Evolutionary conservation across 2,113 vertebrate species (phyloP), one percentile per base, ranked within the genome.

Genomic region (Leucoraja erinaceus): DNA sequence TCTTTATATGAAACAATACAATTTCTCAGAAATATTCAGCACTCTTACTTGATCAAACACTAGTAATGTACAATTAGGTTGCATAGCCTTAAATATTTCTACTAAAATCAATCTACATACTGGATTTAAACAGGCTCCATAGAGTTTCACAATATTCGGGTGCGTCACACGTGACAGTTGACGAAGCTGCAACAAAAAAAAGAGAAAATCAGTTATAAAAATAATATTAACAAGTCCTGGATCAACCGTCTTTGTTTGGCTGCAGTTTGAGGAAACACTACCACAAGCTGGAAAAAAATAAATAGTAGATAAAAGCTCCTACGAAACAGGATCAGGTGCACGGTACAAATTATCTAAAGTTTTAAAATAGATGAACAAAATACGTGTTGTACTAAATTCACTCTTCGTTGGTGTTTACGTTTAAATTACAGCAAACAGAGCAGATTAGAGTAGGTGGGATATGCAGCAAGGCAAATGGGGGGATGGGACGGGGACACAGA

Each of bases 121-220:
- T 93, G 99, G 98, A 94, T 95, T 99, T 94, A 97, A 96, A 94
- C 99, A 99, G 83, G 98, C 99, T 95, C 99, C 99, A 94, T 99
- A 99, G 93, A 99, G 95, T 96, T 99, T 99, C 94, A 99, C 99
- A 94, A 99, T 99, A 95, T 99, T 99, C 93, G 97, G 98, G 95
- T 99, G 99, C 94, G 98, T 98, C 92, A 99, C 99, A 81, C 99
- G 98, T 38, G 99, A 99, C 93, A 99, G 96, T 93, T 99, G 99
- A 54, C 98, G 97, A 94, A 99, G 98, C 99, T 97, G 95, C 84
- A 97, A 97, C 14, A 95, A 47, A n/a, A 28, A n/a, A 84, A 91
- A 33, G 0, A 88, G 28, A 93, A 63, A 93, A 77, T 54, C 2
- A 33, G 20, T 78, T 91, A 59, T 56, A 59, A 92, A 59, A 75